A percentile compares a stretch with the other conserved stretches of the same genome.
Evolutionary conservation across 2,888 invertebrate genomes (phyloP).

Genomic region (Tachina lurida): DNA sequence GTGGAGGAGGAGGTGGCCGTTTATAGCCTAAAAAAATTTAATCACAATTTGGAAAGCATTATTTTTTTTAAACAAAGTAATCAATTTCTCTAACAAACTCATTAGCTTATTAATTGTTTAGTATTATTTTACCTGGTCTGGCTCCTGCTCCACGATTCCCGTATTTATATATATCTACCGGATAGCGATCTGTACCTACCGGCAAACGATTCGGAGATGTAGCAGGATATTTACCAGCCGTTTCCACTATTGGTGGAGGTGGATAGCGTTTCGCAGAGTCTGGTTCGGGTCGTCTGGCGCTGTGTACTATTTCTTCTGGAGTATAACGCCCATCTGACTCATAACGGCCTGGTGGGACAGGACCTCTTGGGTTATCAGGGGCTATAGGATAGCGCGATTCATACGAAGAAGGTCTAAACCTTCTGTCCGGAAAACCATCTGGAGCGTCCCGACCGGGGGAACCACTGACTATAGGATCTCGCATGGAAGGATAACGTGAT

Average conservation of each 20-base stretch:
- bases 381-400: slow-evolving; percentile 81
- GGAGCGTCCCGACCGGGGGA: slow-evolving; percentile 80
- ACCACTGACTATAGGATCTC: slow-evolving; percentile 77
- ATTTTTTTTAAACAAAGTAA: background rate
- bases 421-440: slow-evolving; percentile 82
- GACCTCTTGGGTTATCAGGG: slow-evolving; percentile 74
- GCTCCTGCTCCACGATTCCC: slow-evolving; percentile 84
- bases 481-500: slow-evolving; percentile 72
- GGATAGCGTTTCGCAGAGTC: slow-evolving; percentile 84
- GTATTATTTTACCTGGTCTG: slow-evolving; percentile 77
- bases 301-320: slow-evolving; percentile 79
- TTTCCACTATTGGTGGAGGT: slow-evolving; percentile 82
- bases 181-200: slow-evolving; percentile 83
- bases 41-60: background rate
- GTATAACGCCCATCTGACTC: slow-evolving; percentile 78
- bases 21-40: slow-evolving; percentile 78
- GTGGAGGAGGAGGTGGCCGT: slow-evolving; percentile 78
- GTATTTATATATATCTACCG: slow-evolving; percentile 82
- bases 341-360: slow-evolving; percentile 70
- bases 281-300: slow-evolving; percentile 81
- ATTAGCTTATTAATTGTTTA: slow-evolving; percentile 68
- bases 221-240: slow-evolving; percentile 82
- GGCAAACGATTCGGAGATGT: slow-evolving; percentile 84
- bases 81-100: background rate
- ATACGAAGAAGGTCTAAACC: slow-evolving; percentile 82